Base-by-base conservation (phyloP, 1,140 invertebrate genomes). In the Coelopa frigida region DNA sequence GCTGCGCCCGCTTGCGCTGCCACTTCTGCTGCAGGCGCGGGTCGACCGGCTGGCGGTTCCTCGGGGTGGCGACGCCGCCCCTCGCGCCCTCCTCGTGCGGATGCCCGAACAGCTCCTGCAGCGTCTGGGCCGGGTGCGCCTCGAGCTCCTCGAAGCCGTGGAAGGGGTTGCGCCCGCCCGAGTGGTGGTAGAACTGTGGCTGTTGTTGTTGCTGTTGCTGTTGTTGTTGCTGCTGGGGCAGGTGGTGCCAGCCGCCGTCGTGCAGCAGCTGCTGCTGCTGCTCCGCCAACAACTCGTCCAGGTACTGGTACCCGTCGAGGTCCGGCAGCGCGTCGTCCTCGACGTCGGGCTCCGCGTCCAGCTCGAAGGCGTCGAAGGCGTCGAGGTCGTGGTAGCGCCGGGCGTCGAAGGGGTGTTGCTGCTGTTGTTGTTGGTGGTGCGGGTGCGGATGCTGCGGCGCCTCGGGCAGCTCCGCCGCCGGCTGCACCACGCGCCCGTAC, bases 261-360 rank as follows among this genome's bases (percentile, higher is more conserved):
- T 63, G 58, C 3, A 1, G 10, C 14, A 11, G 27, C 8, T 38
- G 14, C 21, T 29, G 35, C 17, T 23, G 22, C 11, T 41, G 40
- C 12, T 24, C 10, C 12, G 12, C 62, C 62, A 37, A 26, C 20
- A 50, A 31, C 18, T 50, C 48, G 20, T 50, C 48, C 18, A 63
- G 56, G 41, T 66, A 66, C 44, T 66, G 62, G 48, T 66, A 66
- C 18, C 56, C 54, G 40, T 66, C 62, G 23, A 66, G 38, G 23
- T 66, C 62, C 5, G 62, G 46, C 7, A 66, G 26, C 26, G 62
- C 39, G 31, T 66, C 62, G 8, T 66, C 62, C n/a, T n/a, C n/a
- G 4, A 58, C 50, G 33, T 59, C 52, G 7, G 41, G 48, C 37
- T 57, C 56, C 21, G 35, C 49, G 39, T 55, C 57, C 17, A 41